Percentiles rank a stretch among this genome's conserved stretches.
Conservation (phyloP, 2,888 invertebrate genomes). For the Heliconius ismenius region DNA sequence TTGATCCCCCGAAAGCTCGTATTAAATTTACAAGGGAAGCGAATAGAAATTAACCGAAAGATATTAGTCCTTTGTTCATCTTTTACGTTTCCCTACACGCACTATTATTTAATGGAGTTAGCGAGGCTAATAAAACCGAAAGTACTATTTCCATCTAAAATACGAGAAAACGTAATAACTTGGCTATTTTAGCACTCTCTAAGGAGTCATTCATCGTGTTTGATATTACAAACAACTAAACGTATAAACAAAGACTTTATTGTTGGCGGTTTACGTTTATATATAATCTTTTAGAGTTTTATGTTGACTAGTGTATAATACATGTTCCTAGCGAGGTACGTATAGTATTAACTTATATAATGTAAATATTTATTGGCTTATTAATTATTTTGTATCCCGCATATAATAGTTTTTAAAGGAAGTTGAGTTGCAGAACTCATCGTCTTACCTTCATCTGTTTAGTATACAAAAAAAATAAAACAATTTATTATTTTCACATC, state of each 20-base stretch:
- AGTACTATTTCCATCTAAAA: constrained; percentile 53
- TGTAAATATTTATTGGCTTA: not conserved
- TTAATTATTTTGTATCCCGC: no score
- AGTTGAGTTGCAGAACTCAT: no score
- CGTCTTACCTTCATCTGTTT: no score
- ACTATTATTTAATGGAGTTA: constrained; percentile 45
- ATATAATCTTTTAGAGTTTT: constrained; percentile 22
- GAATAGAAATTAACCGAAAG: constrained; percentile 9
- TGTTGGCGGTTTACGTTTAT: constrained; percentile 22
- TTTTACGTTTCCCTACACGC: constrained; percentile 38
- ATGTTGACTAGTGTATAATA: not conserved
- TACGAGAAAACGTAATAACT: constrained; percentile 47
- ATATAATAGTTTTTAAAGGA: no score
- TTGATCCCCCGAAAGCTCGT: not conserved
- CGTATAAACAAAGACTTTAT: constrained; percentile 46
- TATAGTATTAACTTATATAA: not conserved
- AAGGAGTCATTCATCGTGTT: constrained; percentile 48
- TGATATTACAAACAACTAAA: constrained; percentile 46
- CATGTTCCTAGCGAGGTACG: not conserved
- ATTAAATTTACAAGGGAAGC: not conserved
- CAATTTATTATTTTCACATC: no score
- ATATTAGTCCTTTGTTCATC: constrained; percentile 27
- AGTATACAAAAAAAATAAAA: no score
- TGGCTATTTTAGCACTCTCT: constrained; percentile 51
- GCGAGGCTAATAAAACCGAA: constrained; percentile 44